Base-by-base conservation (phyloP, 2,797 vertebrate species). In the Rhyacichthys aspro region DNA sequence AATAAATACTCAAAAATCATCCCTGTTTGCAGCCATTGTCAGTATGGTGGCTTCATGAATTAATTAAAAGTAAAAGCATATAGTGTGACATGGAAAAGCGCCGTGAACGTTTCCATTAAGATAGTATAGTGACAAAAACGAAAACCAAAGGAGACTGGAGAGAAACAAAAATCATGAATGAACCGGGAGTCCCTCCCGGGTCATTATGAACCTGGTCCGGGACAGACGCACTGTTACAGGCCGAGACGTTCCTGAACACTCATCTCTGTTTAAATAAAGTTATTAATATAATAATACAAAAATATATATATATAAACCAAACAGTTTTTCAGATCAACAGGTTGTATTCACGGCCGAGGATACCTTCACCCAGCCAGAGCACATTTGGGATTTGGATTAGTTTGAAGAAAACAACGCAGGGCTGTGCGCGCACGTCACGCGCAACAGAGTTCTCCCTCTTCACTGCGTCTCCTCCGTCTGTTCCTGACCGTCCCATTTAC, bases 401-500 rank as follows among this genome's bases (percentile, higher is more conserved):
- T 28, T 28, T 28, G 5, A 47, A 28, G 32, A 12, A 15, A 10
- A 32, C 11, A 46, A 6, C 19, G 18, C 17, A 46, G 11, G 23
- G 15, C 28, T 15, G 46, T 8, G 46, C 23, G 3, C 23, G 7
- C 23, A 28, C 23, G 14, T 17, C 28, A 49, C 47, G 16, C 47
- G 32, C 32, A 34, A 34, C 32, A 49, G 8, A 15, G 8, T 32
- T 9, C 28, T 33, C 47, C 9, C 28, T n/a, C 32, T 11, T 1
- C 23, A 28, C 11, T 49, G 28, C 28, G 14, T 16, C 32, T 34
- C 15, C 10, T n/a, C 32, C 11, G 45, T 32, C 32, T 36, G 32
- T 55, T 59, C 58, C 34, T 79, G 47, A 67, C 65, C 70, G 72
- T 56, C 59, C 74, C 14, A 34, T 34, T 34, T 17, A 16, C 47